phyloP scores from a whole-genome alignment of 2,797 vertebrate species.

The Galaxias olidus region DNA sequence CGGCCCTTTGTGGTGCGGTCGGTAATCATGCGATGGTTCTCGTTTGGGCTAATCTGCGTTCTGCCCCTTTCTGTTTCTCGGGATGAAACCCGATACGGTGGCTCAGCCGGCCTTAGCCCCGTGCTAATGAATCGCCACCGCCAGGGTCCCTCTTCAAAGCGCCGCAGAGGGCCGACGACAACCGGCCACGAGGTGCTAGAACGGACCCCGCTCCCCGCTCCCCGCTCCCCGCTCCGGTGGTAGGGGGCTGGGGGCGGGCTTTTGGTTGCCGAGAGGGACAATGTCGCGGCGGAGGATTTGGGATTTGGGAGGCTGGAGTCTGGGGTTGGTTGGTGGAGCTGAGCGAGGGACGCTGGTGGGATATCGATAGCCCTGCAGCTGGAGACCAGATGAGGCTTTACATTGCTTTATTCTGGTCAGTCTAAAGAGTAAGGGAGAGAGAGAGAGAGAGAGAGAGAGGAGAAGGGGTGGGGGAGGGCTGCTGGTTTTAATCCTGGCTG shows the following conservation, averaged over 20 bases:
- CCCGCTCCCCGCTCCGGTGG: too few relatives aligned
- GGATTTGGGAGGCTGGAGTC: conserved; percentile 5
- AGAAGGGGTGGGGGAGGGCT: conserved; percentile 7
- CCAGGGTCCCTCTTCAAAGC: conserved; percentile 59
- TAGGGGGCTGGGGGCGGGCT: too few relatives aligned
- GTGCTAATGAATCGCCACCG: conserved; percentile 62
- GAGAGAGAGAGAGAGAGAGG: too few relatives aligned
- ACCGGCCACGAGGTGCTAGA: too few relatives aligned
- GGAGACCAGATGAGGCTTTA: conserved; percentile 45
- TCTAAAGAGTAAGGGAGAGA: background rate
- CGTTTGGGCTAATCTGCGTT: conserved; percentile 56
- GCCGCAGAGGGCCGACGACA: conserved; percentile 26
- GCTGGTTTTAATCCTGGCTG: conserved; percentile 51
- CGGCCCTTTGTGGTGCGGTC: conserved; percentile 29
- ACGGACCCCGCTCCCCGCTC: too few relatives aligned
- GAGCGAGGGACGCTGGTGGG: background rate
- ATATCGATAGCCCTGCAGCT: conserved; percentile 41
- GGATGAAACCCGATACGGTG: conserved; percentile 60
- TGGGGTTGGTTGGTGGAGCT: conserved; percentile 17
- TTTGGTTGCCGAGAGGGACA: too few relatives aligned
- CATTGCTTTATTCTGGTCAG: background rate
- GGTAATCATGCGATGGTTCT: conserved; percentile 53
- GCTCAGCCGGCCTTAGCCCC: conserved; percentile 58
- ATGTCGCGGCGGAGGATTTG: too few relatives aligned
- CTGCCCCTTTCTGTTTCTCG: conserved; percentile 43